Percentiles rank a stretch among this genome's conserved stretches.
Conservation (phyloP, 2,888 invertebrate species). For the Tineola bisselliella region DNA sequence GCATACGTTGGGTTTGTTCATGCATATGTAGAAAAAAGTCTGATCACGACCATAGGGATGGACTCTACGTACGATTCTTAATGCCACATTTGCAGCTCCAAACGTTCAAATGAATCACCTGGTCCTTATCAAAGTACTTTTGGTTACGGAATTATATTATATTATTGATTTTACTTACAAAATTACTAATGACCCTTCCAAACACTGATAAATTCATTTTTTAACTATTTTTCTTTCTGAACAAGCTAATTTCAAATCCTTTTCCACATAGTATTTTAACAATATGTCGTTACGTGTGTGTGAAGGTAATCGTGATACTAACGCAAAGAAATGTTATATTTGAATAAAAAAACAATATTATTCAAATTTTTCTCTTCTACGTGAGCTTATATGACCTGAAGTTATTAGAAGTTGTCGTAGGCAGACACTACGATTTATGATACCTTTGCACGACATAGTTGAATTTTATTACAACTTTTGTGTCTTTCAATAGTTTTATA, state of each 20-base stretch:
- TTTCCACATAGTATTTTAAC: not conserved
- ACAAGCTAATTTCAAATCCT: not conserved
- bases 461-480: not conserved
- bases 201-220: conserved; percentile 49
- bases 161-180: conserved; percentile 50
- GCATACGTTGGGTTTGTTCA: too few species aligned
- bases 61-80: too few species aligned
- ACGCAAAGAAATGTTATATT: conserved; percentile 28
- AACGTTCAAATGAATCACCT: too few species aligned
- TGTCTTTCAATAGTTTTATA: not conserved
- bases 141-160: too few species aligned
- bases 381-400: not conserved
- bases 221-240: not conserved
- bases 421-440: conserved; percentile 1
- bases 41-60: too few species aligned
- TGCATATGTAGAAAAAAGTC: too few species aligned
- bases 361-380: conserved; percentile 29
- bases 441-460: not conserved
- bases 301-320: conserved; percentile 44
- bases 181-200: conserved; percentile 50
- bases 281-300: conserved; percentile 31
- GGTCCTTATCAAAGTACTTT: too few species aligned
- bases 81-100: too few species aligned
- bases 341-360: conserved; percentile 19
- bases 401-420: not conserved